These are phyloP conservation scores for Caenorhabditis wallacei DNA, from an alignment of 2,888 invertebrate species.

Conservation along the genomic window DNA sequence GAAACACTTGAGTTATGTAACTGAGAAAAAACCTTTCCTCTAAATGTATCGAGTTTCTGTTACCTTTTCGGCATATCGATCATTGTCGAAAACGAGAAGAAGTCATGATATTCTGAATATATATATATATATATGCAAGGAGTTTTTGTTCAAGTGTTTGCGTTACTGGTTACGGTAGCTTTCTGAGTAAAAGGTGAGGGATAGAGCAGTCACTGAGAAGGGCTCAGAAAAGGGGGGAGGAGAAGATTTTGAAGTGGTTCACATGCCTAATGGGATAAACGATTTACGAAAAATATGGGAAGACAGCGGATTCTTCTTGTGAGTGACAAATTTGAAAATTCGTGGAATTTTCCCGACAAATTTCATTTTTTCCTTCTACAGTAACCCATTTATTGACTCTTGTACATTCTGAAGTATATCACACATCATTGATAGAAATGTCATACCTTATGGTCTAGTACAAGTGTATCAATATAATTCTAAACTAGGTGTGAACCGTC, in stretches of 20 bases:
- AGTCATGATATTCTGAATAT: slow-evolving; percentile 26
- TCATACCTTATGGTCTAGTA: slow-evolving; percentile 21
- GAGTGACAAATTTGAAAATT: not conserved
- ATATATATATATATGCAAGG: not conserved
- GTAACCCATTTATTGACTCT: not conserved
- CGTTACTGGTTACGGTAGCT: slow-evolving; percentile 46
- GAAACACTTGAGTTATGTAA: slow-evolving; percentile 27
- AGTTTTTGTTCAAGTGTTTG: slow-evolving; percentile 46
- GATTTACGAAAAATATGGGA: slow-evolving; percentile 16
- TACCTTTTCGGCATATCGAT: slow-evolving; percentile 31
- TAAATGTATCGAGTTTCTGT: slow-evolving; percentile 38
- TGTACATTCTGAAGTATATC: not conserved
- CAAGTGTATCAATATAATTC: slow-evolving; percentile 20
- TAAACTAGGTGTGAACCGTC: slow-evolving; percentile 58
- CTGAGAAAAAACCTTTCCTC: not conserved
- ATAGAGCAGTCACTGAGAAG: slow-evolving; percentile 48
- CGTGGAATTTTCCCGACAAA: not conserved
- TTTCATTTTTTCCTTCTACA: no score
- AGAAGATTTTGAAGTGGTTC: slow-evolving; percentile 49
- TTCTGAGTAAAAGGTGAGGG: slow-evolving; percentile 9
- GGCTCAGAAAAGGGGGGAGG: not conserved
- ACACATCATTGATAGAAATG: slow-evolving; percentile 22
- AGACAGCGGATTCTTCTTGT: not conserved
- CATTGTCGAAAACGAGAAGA: slow-evolving; percentile 15
- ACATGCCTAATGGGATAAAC: slow-evolving; percentile 60